Evolutionary conservation across 2,797 vertebrate species (phyloP).

Genomic region (Hoplostethus mediterraneus): DNA sequence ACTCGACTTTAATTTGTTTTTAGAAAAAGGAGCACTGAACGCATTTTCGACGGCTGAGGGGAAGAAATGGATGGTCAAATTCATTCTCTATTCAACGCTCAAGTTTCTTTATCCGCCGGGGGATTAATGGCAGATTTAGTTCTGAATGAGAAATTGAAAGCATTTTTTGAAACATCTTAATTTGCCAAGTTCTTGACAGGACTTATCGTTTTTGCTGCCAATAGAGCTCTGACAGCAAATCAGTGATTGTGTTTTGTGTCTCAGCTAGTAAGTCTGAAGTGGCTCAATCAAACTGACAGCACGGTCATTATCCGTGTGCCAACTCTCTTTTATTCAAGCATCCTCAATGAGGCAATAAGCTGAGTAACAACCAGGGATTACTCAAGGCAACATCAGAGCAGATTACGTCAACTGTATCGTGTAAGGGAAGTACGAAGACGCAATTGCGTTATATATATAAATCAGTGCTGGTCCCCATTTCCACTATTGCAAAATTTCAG

Average conservation of each 20-base stretch:
- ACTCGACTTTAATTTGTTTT: conserved; percentile 67
- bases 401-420: conserved; percentile 60
- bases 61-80: conserved; percentile 65
- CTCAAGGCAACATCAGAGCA: conserved; percentile 52
- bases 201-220: conserved; percentile 54
- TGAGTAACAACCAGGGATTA: conserved; percentile 68
- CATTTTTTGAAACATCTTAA: conserved; percentile 67
- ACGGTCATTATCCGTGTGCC: conserved; percentile 57
- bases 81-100: conserved; percentile 64
- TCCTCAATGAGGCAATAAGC: conserved; percentile 61
- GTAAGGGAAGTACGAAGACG: conserved; percentile 58
- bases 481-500: conserved; percentile 64
- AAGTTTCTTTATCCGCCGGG: conserved; percentile 59
- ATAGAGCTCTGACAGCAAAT: conserved; percentile 65
- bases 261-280: conserved; percentile 61
- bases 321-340: conserved; percentile 56
- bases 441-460: conserved; percentile 62
- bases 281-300: conserved; percentile 68
- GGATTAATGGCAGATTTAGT: conserved; percentile 71
- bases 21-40: conserved; percentile 42
- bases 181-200: conserved; percentile 70
- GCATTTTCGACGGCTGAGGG: conserved; percentile 44
- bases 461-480: conserved; percentile 39
- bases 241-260: conserved; percentile 61
- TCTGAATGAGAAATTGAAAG: conserved; percentile 64